These are phyloP conservation scores for Natrix natrix DNA, from an alignment of 2,797 vertebrate species.

Conservation along the genomic window DNA sequence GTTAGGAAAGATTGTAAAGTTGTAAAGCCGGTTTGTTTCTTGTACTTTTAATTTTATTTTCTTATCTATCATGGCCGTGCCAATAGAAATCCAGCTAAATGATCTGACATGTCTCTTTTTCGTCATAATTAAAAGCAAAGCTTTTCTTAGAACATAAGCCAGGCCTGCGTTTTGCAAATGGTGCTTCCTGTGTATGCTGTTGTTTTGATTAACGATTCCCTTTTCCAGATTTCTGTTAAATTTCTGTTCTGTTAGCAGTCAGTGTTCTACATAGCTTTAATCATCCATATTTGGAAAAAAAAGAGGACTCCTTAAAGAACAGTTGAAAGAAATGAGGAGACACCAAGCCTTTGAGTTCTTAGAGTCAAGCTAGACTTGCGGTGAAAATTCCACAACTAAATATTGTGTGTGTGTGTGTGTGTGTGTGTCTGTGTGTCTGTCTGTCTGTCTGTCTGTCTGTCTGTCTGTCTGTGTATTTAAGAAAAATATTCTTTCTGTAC, in stretches of 20 bases:
- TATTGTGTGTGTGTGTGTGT: neutral
- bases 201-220: conserved; percentile 10
- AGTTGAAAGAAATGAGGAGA: neutral
- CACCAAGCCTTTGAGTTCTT: neutral
- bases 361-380: neutral
- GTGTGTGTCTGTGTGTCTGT: neutral
- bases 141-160: neutral
- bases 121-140: neutral
- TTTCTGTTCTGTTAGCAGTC: neutral
- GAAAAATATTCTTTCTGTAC: neutral
- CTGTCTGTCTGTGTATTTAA: neutral
- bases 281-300: neutral
- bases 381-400: neutral
- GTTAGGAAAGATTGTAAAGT: neutral
- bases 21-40: neutral
- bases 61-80: neutral
- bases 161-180: neutral
- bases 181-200: neutral
- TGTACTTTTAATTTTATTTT: neutral
- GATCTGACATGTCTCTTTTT: neutral
- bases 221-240: neutral
- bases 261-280: neutral
- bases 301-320: neutral
- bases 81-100: neutral
- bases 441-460: neutral